Base-by-base conservation (phyloP, 2,888 invertebrate genomes). In the Drosophila testacea region DNA sequence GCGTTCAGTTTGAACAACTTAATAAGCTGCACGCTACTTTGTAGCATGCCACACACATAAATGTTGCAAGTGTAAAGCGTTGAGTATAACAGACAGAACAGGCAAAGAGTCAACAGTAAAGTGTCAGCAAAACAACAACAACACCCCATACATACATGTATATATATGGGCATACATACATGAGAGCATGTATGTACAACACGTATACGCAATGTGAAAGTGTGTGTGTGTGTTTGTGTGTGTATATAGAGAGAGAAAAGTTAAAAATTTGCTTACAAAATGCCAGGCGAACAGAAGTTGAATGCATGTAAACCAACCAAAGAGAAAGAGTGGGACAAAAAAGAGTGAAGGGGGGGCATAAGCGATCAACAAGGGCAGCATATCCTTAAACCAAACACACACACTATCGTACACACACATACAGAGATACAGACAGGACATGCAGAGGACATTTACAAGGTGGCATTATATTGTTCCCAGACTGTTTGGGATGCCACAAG, bases 251-350 rank as follows among this genome's bases (percentile, higher is more conserved):
- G 50, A 62, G 50, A 63, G 80, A 72, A 75, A 85, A 78, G 39
- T 79, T 79, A 80, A 89, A 86, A 86, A 89, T 85, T 88, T 88
- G 80, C 88, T 86, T 81, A 74, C 88, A 77, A 80, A 85, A 73
- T 72, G 79, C 88, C 83, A 86, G 85, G 85, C 89, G 83, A 69
- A 73, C 85, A 86, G 88, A 62, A 89, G 61, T 57, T 11, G 46
- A 48, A 13, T 36, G 64, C 47, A 51, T 5, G 68, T 22, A 42
- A 62, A 46, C 6, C 41, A 10, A 27, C 16, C 16, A 44, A 27
- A 10, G 13, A 2, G 5, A 38, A 30, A 11, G 27, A 9, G 16
- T 16, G 32, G 36, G 51, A 32, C 32, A 32, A 30, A 30, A 22
- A 30, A 54, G 57, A 44, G 51, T 52, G 41, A 44, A 13, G 36